Evolutionary conservation across 2,113 vertebrate genomes (phyloP), one percentile per base, ranked within the genome.

Genomic region (Dermatemys mawii): DNA sequence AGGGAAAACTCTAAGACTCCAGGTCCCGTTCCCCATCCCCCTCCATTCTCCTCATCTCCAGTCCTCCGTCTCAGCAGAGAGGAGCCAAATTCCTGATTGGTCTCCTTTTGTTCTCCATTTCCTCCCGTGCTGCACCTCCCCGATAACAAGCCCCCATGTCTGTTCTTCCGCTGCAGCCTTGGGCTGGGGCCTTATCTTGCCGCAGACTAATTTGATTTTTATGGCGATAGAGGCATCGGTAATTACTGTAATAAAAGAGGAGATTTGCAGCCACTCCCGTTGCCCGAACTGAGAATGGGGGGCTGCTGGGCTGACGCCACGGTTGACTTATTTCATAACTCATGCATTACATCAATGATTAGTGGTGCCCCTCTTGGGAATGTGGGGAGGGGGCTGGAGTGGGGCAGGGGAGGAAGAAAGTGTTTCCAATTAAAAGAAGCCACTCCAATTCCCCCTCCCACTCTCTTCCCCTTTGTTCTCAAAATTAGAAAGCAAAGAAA

Each of bases 241-340:
- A 63, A 93, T 94, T 90, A 86, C n/a, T 91, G 88, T 82, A 93
- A 90, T 55, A 95, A 92, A 93, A 79, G 93, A 53, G 7, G 86
- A n/a, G 90, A 55, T 86, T 44, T 86, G 78, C 70, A 81, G 86
- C 53, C 82, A 1, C 38, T 54, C 51, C 50, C 13, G 2, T 51
- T 50, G 80, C 17, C 32, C 7, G 35, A 5, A 24, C n/a, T 54
- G 51, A 19, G 57, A 67, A 44, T 0, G 3, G 4, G 26, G 55
- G 21, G 55, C 0, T 17, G 79, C 83, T 83, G 88, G 81, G 55
- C 67, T 82, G 88, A 55, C 51, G 27, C 50, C 54, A 11, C 24
- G 22, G 2, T 78, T 88, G 55, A 70, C 55, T 44, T 49, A 14
- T 55, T 73, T 44, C 16, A 17, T 5, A 75, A 51, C 84, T 51